Base-by-base conservation (phyloP, 2,113 vertebrate genomes). In the Pogonocichla stellata region DNA sequence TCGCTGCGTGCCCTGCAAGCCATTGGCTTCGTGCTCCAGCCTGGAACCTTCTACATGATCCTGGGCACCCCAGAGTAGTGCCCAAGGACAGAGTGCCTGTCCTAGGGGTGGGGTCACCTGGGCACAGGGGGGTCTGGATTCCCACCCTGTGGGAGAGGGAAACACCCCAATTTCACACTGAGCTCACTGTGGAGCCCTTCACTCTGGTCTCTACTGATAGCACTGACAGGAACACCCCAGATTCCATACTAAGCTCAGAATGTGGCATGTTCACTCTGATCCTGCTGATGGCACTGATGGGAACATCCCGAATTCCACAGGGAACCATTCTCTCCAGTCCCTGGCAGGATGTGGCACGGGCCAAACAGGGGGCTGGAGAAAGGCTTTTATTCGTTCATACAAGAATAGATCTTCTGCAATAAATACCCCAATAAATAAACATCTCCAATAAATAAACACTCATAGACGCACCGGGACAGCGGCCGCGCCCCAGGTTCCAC, bases 321-420 rank as follows among this genome's bases (percentile, higher is more conserved):
- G 6, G 38, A n/a, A 24, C 40, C 12, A 3, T 65, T 29, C 26
- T 20, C 57, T 11, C 33, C 13, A 2, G 19, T 18, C 53, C 72
- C 67, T 45, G 9, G 9, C 8, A 17, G 25, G 11, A 14, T 3
- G 67, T 14, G n/a, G 26, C 31, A 6, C 4, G 2, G n/a, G 72
- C 1, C 0, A 19, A 31, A 58, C 20, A 0, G 51, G 25, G 19
- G 5, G 58, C 80, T 95, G 95, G 96, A 97, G 97, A 94, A 98
- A 98, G 98, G 98, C 86, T 98, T 98, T 98, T 98, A 98, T 98
- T 98, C 66, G 95, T 98, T 98, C 97, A 96, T 98, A 98, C 97
- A 98, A 98, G 98, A 98, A 98, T 98, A 98, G 98, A 98, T 98
- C 98, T 98, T 98, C 97, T 98, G 98, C 98, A 98, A 98, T 98